Evolutionary conservation across 2,113 vertebrate species (phyloP), one percentile per base, ranked within the genome.

Genomic region (Onychostruthus taczanowskii): DNA sequence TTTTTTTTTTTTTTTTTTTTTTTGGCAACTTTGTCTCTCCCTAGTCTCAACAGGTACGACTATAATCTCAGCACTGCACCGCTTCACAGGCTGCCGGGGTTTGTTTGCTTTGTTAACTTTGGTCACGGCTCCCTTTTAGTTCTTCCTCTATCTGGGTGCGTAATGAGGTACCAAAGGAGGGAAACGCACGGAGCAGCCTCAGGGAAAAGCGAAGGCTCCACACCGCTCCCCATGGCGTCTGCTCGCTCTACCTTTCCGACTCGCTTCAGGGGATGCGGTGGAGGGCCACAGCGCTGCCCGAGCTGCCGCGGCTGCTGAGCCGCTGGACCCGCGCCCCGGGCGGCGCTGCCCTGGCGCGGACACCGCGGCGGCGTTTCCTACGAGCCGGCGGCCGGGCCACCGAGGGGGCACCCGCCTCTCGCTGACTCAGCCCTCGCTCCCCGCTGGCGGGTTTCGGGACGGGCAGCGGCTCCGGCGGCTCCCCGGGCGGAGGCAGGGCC

Each of bases 221-320:
- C 21, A 2, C 23, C 7, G 55, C 64, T 79, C 28, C 61, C 66
- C 23, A n/a, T 7, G 62, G 31, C 37, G 6, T 0, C 61, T 6
- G 69, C 53, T 26, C 16, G 13, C 44, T 18, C 11, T 4, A 2
- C 15, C 22, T 17, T 17, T 28, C 50, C 27, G 22, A 2, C 18
- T 13, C 16, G 3, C 11, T 26, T 3, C 62, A 12, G 26, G 43
- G 37, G 14, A 1, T 3, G 18, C 4, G 11, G 27, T 3, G 22
- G 7, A 16, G 37, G 20, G 10, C 6, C 27, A 1, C 50, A 10
- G 2, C 7, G 21, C 68, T 2, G 26, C 0, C 9, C n/a, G 5
- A 43, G 39, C 15, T 1, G 31, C 24, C 14, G 6, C 24, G 6
- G 52, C 37, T 7, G 61, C 37, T 1, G 44, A 23, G 50, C 75